Base-by-base conservation (phyloP, 2,888 invertebrate genomes). In the Sesamia inferens region DNA sequence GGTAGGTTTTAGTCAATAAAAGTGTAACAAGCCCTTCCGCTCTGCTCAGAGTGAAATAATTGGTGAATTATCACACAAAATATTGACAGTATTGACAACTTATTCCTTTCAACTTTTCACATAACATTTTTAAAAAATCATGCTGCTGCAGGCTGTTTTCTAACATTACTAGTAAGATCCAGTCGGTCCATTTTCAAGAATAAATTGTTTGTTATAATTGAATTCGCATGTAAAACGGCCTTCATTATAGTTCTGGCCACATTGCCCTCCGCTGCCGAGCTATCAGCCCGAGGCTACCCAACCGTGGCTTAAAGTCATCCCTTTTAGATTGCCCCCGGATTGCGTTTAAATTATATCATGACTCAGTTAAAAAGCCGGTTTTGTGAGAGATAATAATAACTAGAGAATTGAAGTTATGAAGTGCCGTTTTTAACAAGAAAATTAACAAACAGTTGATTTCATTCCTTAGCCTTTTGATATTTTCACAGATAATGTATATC, bases 241-340 rank as follows among this genome's bases (percentile, higher is more conserved):
- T 78, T 68, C 54, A 82, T 78, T 80, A 82, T 48, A 44, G 55
- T 67, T 22, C 6, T 57, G 62, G 54, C 51, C 64, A 57, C 78
- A 61, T 68, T 47, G 79, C 54, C 75, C 67, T 58, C 58, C 71
- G 61, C 31, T 55, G 48, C 16, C 48, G 44, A 64, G 76, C 58
- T 55, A 73, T 68, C 64, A 62, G 71, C 68, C 51, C 68, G 64
- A 57, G 71, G 55, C 67, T 59, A 75, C 48, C 69, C 65, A 77
- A 31, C 77, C 83, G 68, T 73, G 19, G 67, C 70, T 82, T 31
- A 51, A 31, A 67, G 59, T 77, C 83, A 84, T 84, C 85, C 83
- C 70, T 63, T 80, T 77, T 75, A 83, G 81, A 84, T 84, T 84
- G 65, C 39, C 7, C 51, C 75, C 70, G 72, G 80, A 73, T 83